phyloP scores from a whole-genome alignment of 2,113 vertebrate genomes.

The Romanogobio albipinnatus region DNA sequence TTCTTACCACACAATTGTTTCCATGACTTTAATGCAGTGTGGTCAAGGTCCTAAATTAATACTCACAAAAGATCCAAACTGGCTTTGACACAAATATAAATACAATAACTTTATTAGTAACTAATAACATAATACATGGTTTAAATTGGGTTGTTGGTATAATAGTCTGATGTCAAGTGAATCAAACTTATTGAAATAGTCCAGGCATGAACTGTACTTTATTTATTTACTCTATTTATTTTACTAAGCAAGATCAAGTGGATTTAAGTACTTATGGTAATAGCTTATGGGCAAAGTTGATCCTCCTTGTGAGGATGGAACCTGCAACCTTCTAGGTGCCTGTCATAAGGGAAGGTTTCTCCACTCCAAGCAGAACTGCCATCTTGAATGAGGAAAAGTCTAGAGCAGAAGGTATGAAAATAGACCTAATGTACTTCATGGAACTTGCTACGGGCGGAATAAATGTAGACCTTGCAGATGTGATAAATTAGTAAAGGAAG shows the following conservation, averaged over 20 bases:
- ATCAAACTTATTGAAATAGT: too few species aligned
- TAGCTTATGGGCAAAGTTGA: neutral
- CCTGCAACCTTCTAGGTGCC: neutral
- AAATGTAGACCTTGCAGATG: neutral
- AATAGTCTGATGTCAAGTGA: too few species aligned
- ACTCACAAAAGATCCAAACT: neutral
- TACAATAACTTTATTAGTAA: neutral
- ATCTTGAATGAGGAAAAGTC: neutral
- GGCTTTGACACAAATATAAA: too few species aligned
- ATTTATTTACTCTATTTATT: too few species aligned
- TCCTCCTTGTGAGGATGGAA: neutral
- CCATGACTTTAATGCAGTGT: neutral
- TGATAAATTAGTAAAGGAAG: conserved; percentile 36
- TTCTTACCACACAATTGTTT: neutral
- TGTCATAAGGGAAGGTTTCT: neutral
- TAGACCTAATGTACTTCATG: neutral
- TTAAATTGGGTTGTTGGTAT: neutral
- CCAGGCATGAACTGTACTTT: too few species aligned
- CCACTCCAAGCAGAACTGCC: neutral
- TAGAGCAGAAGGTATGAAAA: conserved; percentile 5
- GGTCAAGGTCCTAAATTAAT: neutral
- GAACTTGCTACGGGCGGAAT: conserved; percentile 3
- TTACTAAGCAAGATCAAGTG: too few species aligned
- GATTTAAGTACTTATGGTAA: too few species aligned
- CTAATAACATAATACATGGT: neutral